These are phyloP conservation scores for Felis catus DNA, from an alignment of 2,113 vertebrate genomes.

Conservation along the genomic window DNA sequence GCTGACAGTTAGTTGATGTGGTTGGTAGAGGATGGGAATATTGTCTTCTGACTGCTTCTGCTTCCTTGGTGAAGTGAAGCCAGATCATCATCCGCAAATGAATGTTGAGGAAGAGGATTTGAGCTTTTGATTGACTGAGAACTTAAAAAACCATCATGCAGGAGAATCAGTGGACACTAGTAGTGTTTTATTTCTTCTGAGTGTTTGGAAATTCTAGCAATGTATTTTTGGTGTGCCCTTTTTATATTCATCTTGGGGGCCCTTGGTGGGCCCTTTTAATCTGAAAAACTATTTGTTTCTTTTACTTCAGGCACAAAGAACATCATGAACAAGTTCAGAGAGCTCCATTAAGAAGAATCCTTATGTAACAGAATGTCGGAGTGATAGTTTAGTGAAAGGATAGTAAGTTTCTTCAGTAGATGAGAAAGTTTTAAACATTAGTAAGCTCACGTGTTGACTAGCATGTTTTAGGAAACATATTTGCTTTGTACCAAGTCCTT, in stretches of 20 bases:
- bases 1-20: neutral
- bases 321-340: neutral
- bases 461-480: neutral
- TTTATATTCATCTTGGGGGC: neutral
- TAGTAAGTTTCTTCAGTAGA: neutral
- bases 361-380: neutral
- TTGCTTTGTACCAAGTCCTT: neutral
- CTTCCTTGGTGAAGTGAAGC: neutral
- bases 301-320: neutral
- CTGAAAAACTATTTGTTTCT: neutral
- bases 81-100: neutral
- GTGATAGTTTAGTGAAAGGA: neutral
- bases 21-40: neutral
- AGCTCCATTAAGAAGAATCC: neutral
- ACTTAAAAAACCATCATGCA: neutral
- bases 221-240: neutral
- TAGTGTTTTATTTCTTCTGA: neutral
- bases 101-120: neutral
- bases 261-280: neutral
- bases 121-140: neutral
- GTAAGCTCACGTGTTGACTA: neutral
- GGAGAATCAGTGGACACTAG: neutral
- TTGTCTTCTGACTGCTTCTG: neutral
- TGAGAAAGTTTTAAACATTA: neutral
- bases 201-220: neutral